Percentiles rank a stretch among this genome's conserved stretches.
Evolutionary conservation across 2,888 invertebrate genomes (phyloP).

Genomic region (Pinctada fucata): DNA sequence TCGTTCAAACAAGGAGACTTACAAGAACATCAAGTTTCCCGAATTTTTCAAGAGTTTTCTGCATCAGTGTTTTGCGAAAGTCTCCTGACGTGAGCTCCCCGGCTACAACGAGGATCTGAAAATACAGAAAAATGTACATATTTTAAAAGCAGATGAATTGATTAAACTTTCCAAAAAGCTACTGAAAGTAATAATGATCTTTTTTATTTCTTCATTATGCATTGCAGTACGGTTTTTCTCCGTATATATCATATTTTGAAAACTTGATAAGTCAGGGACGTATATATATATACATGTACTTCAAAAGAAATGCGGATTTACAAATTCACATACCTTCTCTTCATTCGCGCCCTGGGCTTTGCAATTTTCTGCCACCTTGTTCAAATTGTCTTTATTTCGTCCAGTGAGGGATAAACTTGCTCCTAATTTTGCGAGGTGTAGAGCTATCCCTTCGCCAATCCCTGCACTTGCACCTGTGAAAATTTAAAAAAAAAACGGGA

Average conservation of each 20-base stretch:
- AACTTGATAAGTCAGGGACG: too few species aligned
- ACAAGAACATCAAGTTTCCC: constrained; percentile 53
- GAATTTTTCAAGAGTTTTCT: constrained; percentile 40
- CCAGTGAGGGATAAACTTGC: constrained; percentile 60
- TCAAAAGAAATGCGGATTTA: too few species aligned
- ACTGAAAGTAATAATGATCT: too few species aligned
- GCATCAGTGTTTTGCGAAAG: constrained; percentile 4
- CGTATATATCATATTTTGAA: too few species aligned
- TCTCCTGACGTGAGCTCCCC: constrained; percentile 24
- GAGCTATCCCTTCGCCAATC: constrained; percentile 65
- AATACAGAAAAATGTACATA: background rate
- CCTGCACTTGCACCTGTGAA: constrained; percentile 63
- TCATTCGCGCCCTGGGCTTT: constrained; percentile 39
- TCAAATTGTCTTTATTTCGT: constrained; percentile 54
- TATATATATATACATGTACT: too few species aligned
- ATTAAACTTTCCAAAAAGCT: too few species aligned
- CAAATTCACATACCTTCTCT: constrained; percentile 41
- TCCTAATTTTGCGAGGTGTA: constrained; percentile 61
- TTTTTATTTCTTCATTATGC: too few species aligned
- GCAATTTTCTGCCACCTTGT: constrained; percentile 53
- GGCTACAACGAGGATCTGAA: constrained; percentile 11
- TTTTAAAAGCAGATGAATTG: too few species aligned
- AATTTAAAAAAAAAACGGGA: background rate
- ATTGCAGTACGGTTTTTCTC: too few species aligned
- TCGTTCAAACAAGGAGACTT: constrained; percentile 7